Evolutionary conservation across 2,888 invertebrate genomes (phyloP).

Genomic region (Macroteleia sp.): DNA sequence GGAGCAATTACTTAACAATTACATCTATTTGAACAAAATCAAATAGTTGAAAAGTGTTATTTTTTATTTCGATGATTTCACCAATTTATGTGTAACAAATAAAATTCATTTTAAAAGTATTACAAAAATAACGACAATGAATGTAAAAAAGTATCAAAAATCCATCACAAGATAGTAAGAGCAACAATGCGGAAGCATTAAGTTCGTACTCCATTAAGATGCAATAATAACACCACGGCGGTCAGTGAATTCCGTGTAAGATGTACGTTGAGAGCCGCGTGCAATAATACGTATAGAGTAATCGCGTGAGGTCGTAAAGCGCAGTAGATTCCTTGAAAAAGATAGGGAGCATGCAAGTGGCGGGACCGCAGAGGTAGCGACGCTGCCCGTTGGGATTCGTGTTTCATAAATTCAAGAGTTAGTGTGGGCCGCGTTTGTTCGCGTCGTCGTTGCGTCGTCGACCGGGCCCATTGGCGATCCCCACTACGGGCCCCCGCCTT

Average conservation of each 20-base stretch:
- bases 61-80: too few relatives aligned
- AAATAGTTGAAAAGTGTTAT: too few relatives aligned
- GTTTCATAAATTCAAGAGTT: slow-evolving; percentile 76
- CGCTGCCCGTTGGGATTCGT: slow-evolving; percentile 72
- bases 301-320: slow-evolving; percentile 64
- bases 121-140: too few relatives aligned
- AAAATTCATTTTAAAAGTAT: too few relatives aligned
- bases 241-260: slow-evolving; percentile 34
- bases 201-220: slow-evolving; percentile 34
- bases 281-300: slow-evolving; percentile 52
- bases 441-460: slow-evolving; percentile 69
- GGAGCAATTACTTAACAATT: too few relatives aligned
- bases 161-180: background rate
- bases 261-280: slow-evolving; percentile 37
- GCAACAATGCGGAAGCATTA: slow-evolving; percentile 34
- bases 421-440: slow-evolving; percentile 69
- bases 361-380: slow-evolving; percentile 53
- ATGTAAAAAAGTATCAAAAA: background rate
- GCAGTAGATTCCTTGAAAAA: slow-evolving; percentile 54
- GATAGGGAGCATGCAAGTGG: slow-evolving; percentile 59
- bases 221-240: slow-evolving; percentile 38
- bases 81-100: too few relatives aligned
- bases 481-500: slow-evolving; percentile 64
- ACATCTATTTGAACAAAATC: too few relatives aligned
- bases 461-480: slow-evolving; percentile 65